Base-by-base conservation (phyloP, 1,140 invertebrate species). In the Parapsyche elsis region DNA sequence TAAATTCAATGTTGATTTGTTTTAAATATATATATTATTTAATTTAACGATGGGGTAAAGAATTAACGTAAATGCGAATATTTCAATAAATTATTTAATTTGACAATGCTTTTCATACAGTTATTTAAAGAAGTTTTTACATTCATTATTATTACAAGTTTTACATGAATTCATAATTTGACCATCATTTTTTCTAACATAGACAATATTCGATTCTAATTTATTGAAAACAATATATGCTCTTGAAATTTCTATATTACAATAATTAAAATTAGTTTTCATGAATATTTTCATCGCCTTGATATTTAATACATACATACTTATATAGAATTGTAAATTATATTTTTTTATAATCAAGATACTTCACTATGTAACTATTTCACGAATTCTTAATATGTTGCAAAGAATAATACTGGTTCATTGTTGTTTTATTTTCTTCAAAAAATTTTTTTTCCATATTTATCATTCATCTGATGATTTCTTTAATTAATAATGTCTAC, bases 21-120 rank as follows among this genome's bases (percentile, higher is more conserved):
- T 38, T 38, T 4, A 38, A 4, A 4, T 38, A 38, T 53, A 53
- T 53, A 53, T 53, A 2, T 53, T 53, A 12, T 53, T 5, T 53
- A 53, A 1, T 38, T 38, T 38, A 5, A 46, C 5, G 5, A 46
- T 46, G 45, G 5, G 5, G 12, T 19, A 61, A 19, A n/a, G 21
- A 61, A 61, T 61, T 5, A 61, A 19, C 57, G 0, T 61, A 16
- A 19, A 61, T 61, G 57, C 57, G 9, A 9, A 19, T 61, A 61
- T 61, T 61, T 61, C 57, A 61, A 61, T 61, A 61, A 53, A 53
- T 61, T n/a, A 19, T 61, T 61, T 61, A 61, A 19, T 38, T 61
- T 61, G 57, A 21, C 57, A 61, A 19, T 61, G 57, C 57, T 19
- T 61, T 57, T 61, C 16, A 21, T 61, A 61, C 57, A 61, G 57